phyloP scores from a whole-genome alignment of 2,888 invertebrate genomes.

The Cybosia mesomella region DNA sequence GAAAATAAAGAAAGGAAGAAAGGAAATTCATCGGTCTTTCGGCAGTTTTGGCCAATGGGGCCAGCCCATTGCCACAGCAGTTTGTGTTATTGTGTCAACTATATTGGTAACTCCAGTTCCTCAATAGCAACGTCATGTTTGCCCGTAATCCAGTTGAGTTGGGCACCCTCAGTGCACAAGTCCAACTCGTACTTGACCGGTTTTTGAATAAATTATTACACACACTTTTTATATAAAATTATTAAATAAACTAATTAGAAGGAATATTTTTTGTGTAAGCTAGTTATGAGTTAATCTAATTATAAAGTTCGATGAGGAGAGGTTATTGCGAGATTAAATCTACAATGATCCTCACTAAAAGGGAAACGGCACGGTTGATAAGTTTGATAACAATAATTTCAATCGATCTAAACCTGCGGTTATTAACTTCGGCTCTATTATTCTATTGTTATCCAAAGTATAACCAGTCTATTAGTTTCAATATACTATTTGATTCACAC shows the following conservation, averaged over 20 bases:
- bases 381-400: slow-evolving; percentile 7
- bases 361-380: slow-evolving; percentile 12
- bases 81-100: not conserved
- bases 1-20: too few species aligned
- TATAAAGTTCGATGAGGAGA: slow-evolving; percentile 13
- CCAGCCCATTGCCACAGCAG: too few species aligned
- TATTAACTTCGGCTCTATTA: slow-evolving; percentile 12
- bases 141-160: not conserved
- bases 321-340: slow-evolving; percentile 20
- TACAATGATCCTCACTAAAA: slow-evolving; percentile 18
- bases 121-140: too few species aligned
- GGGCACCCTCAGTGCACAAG: not conserved
- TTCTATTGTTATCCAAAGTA: not conserved
- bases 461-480: not conserved
- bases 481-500: not conserved
- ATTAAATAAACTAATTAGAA: not conserved
- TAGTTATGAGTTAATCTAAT: slow-evolving; percentile 9
- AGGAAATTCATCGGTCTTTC: too few species aligned
- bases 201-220: not conserved
- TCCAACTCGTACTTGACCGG: not conserved
- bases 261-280: not conserved
- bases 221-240: not conserved
- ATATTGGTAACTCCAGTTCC: too few species aligned
- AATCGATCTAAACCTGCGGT: slow-evolving; percentile 16
- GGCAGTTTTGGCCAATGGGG: too few species aligned